phyloP scores from a whole-genome alignment of 2,113 vertebrate genomes.

The Asarcornis scutulata region DNA sequence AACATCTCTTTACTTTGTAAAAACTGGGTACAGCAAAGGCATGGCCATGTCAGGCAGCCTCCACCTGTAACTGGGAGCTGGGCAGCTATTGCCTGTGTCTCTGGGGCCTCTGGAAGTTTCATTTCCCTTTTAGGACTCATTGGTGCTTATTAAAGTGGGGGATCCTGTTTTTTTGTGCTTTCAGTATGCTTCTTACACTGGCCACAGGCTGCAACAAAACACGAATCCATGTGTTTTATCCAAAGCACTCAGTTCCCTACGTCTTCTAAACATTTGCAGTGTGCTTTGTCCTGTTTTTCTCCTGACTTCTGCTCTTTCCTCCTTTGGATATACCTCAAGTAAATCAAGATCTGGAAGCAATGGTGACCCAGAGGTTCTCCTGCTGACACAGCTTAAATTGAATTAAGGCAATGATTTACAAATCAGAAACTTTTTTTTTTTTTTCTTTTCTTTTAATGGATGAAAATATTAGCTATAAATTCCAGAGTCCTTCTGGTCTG shows the following conservation, averaged over 20 bases:
- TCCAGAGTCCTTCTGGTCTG: not conserved
- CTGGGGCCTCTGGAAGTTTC: not conserved
- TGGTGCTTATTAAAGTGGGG: not conserved
- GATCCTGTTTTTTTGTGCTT: not conserved
- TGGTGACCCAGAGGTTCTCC: not conserved
- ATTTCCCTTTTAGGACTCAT: not conserved
- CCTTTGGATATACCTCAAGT: not conserved
- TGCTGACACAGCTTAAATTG: not conserved
- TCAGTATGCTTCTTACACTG: not conserved
- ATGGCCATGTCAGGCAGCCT: rapidly evolving
- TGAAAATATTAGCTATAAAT: not conserved
- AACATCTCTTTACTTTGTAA: not conserved
- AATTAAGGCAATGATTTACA: not conserved
- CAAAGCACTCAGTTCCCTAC: not conserved
- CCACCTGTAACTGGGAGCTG: not conserved
- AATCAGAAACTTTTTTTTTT: not conserved
- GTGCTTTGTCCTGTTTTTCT: rapidly evolving
- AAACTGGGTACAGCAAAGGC: not conserved
- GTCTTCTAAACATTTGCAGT: not conserved
- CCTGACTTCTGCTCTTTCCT: not conserved
- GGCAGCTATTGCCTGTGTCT: not conserved
- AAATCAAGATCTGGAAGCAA: not conserved
- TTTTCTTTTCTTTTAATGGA: not conserved
- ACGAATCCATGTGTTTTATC: not conserved
- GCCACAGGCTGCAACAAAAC: not conserved